Percentiles rank a stretch among this genome's conserved stretches.
Conservation (phyloP, 2,888 invertebrate genomes). For the Dermolepida albohirtum region DNA sequence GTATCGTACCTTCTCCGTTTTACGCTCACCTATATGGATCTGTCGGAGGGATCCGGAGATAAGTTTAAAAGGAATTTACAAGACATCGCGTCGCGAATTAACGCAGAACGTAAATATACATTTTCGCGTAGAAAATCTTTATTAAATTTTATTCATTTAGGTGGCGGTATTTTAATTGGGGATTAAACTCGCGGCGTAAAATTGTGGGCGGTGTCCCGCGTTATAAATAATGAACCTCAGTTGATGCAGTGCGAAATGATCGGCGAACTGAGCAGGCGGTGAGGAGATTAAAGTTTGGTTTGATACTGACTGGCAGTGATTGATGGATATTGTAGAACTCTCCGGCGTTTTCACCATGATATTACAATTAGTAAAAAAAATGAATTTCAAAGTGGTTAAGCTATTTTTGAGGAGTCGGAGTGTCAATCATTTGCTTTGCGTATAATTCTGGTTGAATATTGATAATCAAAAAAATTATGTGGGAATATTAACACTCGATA, state of each 20-base stretch:
- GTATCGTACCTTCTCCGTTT: too few relatives aligned
- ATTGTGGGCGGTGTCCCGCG: slow-evolving; percentile 2
- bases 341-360: slow-evolving; percentile 12
- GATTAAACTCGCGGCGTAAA: slow-evolving; percentile 14
- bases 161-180: slow-evolving; percentile 23
- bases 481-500: too few relatives aligned
- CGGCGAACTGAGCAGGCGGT: not conserved
- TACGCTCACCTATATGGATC: too few relatives aligned
- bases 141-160: slow-evolving; percentile 20
- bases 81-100: too few relatives aligned
- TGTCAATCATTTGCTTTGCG: too few relatives aligned
- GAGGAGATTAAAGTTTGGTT: slow-evolving; percentile 24
- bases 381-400: too few relatives aligned
- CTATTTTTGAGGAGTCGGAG: too few relatives aligned
- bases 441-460: too few relatives aligned
- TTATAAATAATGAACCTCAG: slow-evolving; percentile 29
- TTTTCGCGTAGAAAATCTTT: not conserved
- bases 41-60: too few relatives aligned
- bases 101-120: too few relatives aligned
- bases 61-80: too few relatives aligned
- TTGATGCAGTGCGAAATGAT: slow-evolving; percentile 30
- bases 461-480: too few relatives aligned
- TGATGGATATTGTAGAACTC: slow-evolving; percentile 19
- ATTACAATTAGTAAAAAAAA: slow-evolving; percentile 21
- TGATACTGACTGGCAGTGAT: slow-evolving; percentile 28